A percentile compares a stretch with the other conserved stretches of the same genome.
phyloP scores from a whole-genome alignment of 2,797 vertebrate species.

The Lacerta agilis region DNA sequence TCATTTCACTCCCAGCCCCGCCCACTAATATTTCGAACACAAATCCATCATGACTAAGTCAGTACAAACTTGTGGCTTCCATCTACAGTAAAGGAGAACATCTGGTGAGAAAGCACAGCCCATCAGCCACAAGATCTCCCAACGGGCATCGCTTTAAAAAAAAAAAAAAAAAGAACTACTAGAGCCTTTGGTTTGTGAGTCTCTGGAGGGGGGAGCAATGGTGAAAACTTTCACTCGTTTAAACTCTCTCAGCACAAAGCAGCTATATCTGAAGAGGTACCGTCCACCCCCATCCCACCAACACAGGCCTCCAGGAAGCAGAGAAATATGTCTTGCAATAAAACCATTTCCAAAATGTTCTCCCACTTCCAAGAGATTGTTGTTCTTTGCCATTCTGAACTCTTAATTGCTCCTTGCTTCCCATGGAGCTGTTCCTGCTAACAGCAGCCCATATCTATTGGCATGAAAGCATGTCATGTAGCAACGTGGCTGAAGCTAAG shows the following conservation, averaged over 20 bases:
- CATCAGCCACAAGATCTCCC: conserved; percentile 63
- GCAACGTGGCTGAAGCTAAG: too few relatives aligned
- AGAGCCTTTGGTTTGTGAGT: conserved; percentile 52
- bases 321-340: background rate
- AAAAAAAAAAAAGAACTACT: conserved; percentile 58
- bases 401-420: background rate
- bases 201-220: conserved; percentile 50
- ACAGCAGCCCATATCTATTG: background rate
- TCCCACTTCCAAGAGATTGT: background rate
- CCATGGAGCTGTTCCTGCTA: too few relatives aligned
- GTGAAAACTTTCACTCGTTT: conserved; percentile 60
- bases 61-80: conserved; percentile 56
- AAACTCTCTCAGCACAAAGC: conserved; percentile 35
- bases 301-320: background rate
- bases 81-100: conserved; percentile 64
- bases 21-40: conserved; percentile 48
- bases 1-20: conserved; percentile 27
- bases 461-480: background rate
- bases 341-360: conserved; percentile 17
- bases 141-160: conserved; percentile 54
- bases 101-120: conserved; percentile 60
- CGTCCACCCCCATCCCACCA: background rate
- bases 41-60: conserved; percentile 50
- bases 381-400: background rate
- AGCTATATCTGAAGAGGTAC: background rate